Conservation (phyloP, 1,140 invertebrate genomes). For the Teleopsis dalmanni region DNA sequence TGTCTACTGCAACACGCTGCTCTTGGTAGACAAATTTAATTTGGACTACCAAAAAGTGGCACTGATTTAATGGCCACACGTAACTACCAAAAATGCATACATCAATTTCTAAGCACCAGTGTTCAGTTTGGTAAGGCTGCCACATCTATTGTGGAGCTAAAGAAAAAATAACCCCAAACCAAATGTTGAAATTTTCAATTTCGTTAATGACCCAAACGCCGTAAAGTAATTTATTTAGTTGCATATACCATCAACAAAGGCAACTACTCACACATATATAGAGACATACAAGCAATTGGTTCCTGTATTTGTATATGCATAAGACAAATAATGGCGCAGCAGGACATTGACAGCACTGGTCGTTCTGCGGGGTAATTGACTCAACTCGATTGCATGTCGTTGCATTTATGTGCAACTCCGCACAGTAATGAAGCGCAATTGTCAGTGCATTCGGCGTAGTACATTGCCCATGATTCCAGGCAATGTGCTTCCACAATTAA, state of each 20-base stretch:
- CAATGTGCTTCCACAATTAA: too few species aligned
- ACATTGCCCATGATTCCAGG: too few species aligned
- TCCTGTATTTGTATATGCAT: background rate
- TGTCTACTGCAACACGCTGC: constrained; percentile 1
- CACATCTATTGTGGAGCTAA: background rate
- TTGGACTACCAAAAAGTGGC: too few species aligned
- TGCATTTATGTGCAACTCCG: too few species aligned
- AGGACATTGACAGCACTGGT: constrained; percentile 31
- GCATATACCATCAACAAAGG: background rate
- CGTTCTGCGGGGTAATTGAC: constrained; percentile 4
- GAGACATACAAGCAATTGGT: background rate
- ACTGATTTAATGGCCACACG: constrained; percentile 17
- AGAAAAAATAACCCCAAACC: background rate
- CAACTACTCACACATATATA: background rate
- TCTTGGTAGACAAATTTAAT: too few species aligned
- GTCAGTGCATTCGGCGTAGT: too few species aligned
- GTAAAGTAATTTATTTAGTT: constrained; percentile 35
- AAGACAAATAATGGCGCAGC: constrained; percentile 44
- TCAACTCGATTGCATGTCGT: too few species aligned
- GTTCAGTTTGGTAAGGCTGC: background rate
- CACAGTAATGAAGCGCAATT: background rate
- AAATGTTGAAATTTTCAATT: constrained; percentile 40
- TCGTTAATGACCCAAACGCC: constrained; percentile 43
- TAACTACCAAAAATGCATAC: constrained; percentile 4
- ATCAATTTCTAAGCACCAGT: too few species aligned